Evolutionary conservation across 2,797 vertebrate species (phyloP), one percentile per base, ranked within the genome.

Genomic region (Macropus fuliginosus): DNA sequence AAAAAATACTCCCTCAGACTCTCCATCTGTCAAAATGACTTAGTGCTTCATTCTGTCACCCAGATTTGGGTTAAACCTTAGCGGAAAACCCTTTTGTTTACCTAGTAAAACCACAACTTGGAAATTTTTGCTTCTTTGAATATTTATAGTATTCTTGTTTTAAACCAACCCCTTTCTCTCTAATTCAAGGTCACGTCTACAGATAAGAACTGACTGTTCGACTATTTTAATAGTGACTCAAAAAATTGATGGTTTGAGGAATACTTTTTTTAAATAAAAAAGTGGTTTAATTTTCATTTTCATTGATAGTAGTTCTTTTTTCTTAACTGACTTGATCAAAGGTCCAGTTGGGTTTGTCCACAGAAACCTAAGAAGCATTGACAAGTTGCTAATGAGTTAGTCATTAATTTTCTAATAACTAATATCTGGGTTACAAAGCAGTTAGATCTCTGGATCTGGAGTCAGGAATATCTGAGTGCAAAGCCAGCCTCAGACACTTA

Each of bases 1-100:
- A 52, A 46, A 92, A 56, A 40, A 89, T 62, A 13, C 18, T 12
- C 50, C 90, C 24, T 50, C 5, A 52, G 54, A 21, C 50, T 16
- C 50, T 29, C 94, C 40, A 74, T 87, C 81, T 59, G 91, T 95
- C 89, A 74, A 91, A 92, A 95, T 50, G 92, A 96, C 81, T 94
- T 93, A 93, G 28, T 14, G 24, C 56, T 96, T 92, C 87, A 55
- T 55, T 95, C 34, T 52, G 81, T 93, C 56, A 87, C 1, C 0
- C 87, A 94, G 56, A 90, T 90, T 66, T 92, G 16, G 1, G 34
- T 57, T 94, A 91, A 54, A 92, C 18, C 94, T 95, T 46, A 74
- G 8, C 90, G 52, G 66, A 95, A 96, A 97, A 94, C 56, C 40
- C 54, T 24, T 40, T 95, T 95, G 50, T 96, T 94, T 94, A 50